Evolutionary conservation across 2,888 invertebrate genomes (phyloP), one percentile per base, ranked within the genome.

Genomic region (Operophtera brumata): DNA sequence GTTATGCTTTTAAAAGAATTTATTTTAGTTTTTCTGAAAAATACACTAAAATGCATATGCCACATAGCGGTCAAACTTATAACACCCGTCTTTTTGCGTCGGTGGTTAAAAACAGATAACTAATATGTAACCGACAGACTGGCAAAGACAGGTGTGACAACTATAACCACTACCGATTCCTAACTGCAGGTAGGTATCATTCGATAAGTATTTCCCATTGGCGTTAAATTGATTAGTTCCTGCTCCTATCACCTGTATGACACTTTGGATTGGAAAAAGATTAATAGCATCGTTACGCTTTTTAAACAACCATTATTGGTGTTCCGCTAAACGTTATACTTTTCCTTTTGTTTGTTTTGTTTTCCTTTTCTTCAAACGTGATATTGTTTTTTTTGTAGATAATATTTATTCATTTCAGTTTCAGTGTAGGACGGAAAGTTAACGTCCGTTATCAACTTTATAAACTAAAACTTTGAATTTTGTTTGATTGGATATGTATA

Each of bases 251-350:
- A 62, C 48, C 39, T 57, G 40, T 53, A 52, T 48, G 52, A 55
- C 60, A 59, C 54, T 61, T 59, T 56, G 44, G 56, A 60, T 55
- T 65, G 57, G 52, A 53, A 74, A 74, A 65, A 67, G 69, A 75
- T 71, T 72, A 65, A 74, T 73, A 59, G 60, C 54, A 51, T 37
- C 64, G 71, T 72, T 67, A 71, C 77, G 76, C 70, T 73, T 54
- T 67, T 71, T 72, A 64, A 67, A 52, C 73, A 71, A 57, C 57
- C 65, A 68, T 67, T 65, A 66, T 65, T 68, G 57, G 54, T 60
- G 66, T 59, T 69, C 70, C 66, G 60, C 55, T 59, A 64, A 66
- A 61, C 59, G 51, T 66, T 57, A 64, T 53, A 62, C 71, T 74
- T 66, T 73, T 75, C 65, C 67, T 69, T 69, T 73, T 68, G 59